Conservation (phyloP, 2,113 vertebrate species). For the Thalassoma bifasciatum region DNA sequence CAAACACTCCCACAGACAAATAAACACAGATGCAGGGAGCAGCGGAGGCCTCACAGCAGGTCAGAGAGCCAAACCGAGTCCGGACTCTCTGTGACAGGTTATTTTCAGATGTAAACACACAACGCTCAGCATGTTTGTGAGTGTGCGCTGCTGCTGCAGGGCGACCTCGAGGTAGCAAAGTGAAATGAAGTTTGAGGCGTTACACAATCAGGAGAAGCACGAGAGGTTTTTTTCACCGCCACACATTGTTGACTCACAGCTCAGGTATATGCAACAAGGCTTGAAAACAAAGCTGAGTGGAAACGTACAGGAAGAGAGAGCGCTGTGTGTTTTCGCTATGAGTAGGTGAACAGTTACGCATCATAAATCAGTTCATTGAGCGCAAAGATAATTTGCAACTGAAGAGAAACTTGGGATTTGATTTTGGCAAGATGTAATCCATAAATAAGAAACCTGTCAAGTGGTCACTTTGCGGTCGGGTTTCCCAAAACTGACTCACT, state of each 20-base stretch:
- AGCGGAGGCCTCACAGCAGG: slow-evolving; percentile 9
- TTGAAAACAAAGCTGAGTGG: neutral
- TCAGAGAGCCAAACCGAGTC: slow-evolving; percentile 10
- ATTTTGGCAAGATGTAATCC: slow-evolving; percentile 19
- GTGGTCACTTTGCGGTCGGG: slow-evolving; percentile 24
- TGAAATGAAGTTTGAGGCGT: slow-evolving; percentile 28
- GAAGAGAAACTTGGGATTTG: slow-evolving; percentile 16
- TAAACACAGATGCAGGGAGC: slow-evolving; percentile 18
- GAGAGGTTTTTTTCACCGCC: neutral
- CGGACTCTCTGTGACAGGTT: neutral
- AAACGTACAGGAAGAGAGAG: slow-evolving; percentile 31
- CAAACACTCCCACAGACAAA: slow-evolving; percentile 30
- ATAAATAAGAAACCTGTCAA: slow-evolving; percentile 35
- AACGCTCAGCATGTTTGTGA: slow-evolving; percentile 1
- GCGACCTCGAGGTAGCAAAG: neutral
- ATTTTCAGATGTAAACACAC: slow-evolving; percentile 46
- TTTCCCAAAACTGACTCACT: slow-evolving; percentile 19
- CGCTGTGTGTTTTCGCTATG: too few species aligned
- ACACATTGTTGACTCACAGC: slow-evolving; percentile 46
- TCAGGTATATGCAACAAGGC: slow-evolving; percentile 43
- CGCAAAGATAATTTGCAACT: slow-evolving; percentile 4
- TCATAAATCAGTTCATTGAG: slow-evolving; percentile 15
- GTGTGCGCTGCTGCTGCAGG: neutral
- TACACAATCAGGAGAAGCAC: slow-evolving; percentile 25
- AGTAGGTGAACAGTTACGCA: neutral